These are phyloP conservation scores for Digitonthophagus gazella DNA, from an alignment of 2,888 invertebrate genomes.

Conservation along the genomic window DNA sequence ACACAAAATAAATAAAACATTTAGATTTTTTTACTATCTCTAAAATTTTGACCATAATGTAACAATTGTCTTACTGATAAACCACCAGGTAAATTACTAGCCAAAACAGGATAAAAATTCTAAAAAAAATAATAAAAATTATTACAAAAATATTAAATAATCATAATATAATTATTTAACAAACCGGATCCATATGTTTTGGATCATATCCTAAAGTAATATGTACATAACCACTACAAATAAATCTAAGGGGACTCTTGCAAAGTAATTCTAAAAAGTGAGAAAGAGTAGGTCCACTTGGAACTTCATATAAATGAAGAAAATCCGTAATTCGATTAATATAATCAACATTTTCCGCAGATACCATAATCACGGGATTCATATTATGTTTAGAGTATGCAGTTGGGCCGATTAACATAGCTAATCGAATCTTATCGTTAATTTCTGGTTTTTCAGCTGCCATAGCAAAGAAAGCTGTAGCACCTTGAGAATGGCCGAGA, in stretches of 20 bases:
- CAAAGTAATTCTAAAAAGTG: neutral
- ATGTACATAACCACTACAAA: neutral
- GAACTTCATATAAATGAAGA: neutral
- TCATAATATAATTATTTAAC: neutral
- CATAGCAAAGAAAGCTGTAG: constrained; percentile 62
- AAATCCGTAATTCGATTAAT: neutral
- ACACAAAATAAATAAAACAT: too few relatives aligned
- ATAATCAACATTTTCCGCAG: neutral
- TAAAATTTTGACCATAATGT: constrained; percentile 32
- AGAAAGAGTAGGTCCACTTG: neutral
- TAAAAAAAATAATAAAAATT: neutral
- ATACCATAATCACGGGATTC: neutral
- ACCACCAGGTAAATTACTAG: constrained; percentile 35
- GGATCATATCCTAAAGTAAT: neutral
- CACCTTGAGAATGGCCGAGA: constrained; percentile 69
- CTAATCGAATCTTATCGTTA: constrained; percentile 58
- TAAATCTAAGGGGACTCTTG: neutral
- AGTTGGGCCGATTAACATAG: constrained; percentile 62
- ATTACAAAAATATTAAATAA: neutral
- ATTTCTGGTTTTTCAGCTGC: constrained; percentile 58
- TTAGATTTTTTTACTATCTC: too few relatives aligned
- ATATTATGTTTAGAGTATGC: constrained; percentile 50
- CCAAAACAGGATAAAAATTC: constrained; percentile 30
- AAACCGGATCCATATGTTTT: neutral
- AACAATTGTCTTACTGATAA: constrained; percentile 33